Percentiles rank a stretch among this genome's conserved stretches.
These are phyloP conservation scores for Oopsacas minuta DNA, from an alignment of 37 sponge, comb jelly and placozoan species.

Conservation along the genomic window DNA sequence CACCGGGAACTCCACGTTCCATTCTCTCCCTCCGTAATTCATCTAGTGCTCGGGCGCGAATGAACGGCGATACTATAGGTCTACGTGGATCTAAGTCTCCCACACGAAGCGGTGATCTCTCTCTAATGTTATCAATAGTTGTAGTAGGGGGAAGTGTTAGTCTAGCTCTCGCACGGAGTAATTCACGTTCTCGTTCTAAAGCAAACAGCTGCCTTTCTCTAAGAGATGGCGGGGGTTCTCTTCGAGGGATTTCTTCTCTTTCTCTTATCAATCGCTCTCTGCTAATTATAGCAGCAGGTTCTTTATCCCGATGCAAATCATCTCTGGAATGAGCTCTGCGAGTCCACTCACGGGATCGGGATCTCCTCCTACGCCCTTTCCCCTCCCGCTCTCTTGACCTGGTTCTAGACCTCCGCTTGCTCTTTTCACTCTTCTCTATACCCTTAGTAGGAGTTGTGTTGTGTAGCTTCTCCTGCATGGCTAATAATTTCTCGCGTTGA, in stretches of 20 bases:
- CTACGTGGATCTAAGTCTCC: neutral
- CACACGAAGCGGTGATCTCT: neutral
- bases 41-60: neutral
- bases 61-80: neutral
- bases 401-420: neutral
- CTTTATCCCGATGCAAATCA: neutral
- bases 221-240: neutral
- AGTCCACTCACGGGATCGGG: neutral
- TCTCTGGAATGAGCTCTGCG: neutral
- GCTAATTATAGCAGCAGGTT: neutral
- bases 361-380: neutral
- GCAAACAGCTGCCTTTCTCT: slow-evolving; percentile 2
- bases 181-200: neutral
- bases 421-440: neutral
- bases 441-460: neutral
- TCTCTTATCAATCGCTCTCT: neutral
- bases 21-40: neutral
- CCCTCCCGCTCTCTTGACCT: neutral
- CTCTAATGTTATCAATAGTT: neutral
- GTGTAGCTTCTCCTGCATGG: slow-evolving; percentile 10
- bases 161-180: neutral
- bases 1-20: neutral
- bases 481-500: neutral
- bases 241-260: neutral
- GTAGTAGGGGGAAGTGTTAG: neutral